Evolutionary conservation across 1,140 invertebrate species (phyloP).

Genomic region (Camponotus floridanus): DNA sequence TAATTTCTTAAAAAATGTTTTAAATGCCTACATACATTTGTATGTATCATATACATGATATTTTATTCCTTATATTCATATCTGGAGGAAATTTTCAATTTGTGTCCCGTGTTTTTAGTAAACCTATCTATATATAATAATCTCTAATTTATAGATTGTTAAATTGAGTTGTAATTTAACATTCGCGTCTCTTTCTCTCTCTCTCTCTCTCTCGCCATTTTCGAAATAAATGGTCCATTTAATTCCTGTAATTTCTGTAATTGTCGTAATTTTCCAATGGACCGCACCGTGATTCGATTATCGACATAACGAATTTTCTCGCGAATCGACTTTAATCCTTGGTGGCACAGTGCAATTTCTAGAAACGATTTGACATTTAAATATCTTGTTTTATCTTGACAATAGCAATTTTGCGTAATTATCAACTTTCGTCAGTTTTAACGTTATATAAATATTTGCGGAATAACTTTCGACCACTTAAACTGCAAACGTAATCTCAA

Average conservation of each 20-base stretch:
- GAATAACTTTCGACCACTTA: background rate
- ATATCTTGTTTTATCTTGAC: slow-evolving; percentile 25
- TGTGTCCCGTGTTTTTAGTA: too few species aligned
- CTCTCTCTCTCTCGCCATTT: slow-evolving; percentile 12
- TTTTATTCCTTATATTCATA: background rate
- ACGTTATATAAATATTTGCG: slow-evolving; percentile 10
- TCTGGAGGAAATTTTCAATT: background rate
- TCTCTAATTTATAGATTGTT: slow-evolving; percentile 48
- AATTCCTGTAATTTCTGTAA: slow-evolving; percentile 52
- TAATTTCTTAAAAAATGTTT: background rate
- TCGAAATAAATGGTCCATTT: slow-evolving; percentile 52
- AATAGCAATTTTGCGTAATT: slow-evolving; percentile 28
- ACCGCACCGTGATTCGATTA: slow-evolving; percentile 41
- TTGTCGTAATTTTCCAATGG: slow-evolving; percentile 53
- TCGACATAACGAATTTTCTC: slow-evolving; percentile 38
- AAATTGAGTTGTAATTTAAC: slow-evolving; percentile 45
- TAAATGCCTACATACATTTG: background rate
- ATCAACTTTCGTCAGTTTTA: background rate
- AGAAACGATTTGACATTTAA: slow-evolving; percentile 9
- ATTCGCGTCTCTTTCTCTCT: background rate
- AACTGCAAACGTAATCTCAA: background rate
- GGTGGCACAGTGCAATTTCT: slow-evolving; percentile 10
- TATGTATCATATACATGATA: background rate
- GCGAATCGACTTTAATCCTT: slow-evolving; percentile 50
- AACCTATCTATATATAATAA: background rate